These are phyloP conservation scores for Gymnothorax reevesii DNA, from an alignment of 2,797 vertebrate species.

Conservation along the genomic window DNA sequence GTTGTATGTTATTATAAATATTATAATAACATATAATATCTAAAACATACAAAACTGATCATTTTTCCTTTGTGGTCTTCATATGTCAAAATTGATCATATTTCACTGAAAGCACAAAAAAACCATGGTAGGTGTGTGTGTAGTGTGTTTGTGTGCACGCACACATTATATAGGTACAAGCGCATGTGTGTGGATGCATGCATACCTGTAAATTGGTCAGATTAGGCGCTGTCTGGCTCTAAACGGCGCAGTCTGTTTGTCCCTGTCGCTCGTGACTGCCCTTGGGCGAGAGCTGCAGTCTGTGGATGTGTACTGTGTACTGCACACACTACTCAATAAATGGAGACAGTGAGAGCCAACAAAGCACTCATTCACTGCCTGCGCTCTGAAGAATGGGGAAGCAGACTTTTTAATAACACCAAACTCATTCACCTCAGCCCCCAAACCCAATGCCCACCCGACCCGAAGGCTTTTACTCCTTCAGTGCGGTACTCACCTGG, in stretches of 20 bases:
- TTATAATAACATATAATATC: too few relatives aligned
- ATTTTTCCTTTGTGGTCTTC: too few relatives aligned
- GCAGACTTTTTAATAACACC: constrained; percentile 1
- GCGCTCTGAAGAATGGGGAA: not conserved
- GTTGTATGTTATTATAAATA: too few relatives aligned
- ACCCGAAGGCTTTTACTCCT: not conserved
- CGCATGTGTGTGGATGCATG: not conserved
- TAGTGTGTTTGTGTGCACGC: not conserved
- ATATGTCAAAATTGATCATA: too few relatives aligned
- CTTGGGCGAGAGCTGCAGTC: not conserved
- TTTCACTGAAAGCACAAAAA: too few relatives aligned
- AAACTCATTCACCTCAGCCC: not conserved
- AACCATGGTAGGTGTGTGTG: too few relatives aligned
- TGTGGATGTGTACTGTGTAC: not conserved
- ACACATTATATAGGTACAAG: not conserved
- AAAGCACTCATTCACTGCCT: not conserved
- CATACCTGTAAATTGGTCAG: not conserved
- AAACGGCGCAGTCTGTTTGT: not conserved
- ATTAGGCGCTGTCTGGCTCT: not conserved
- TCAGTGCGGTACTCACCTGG: not conserved
- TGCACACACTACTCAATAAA: not conserved
- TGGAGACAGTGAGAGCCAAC: not conserved
- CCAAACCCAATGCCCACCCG: not conserved
- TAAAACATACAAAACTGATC: too few relatives aligned
- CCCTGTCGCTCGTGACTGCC: not conserved